These are phyloP conservation scores for Akabosia matsudoensis DNA, from an alignment of 1,140 invertebrate species.

Conservation along the genomic window DNA sequence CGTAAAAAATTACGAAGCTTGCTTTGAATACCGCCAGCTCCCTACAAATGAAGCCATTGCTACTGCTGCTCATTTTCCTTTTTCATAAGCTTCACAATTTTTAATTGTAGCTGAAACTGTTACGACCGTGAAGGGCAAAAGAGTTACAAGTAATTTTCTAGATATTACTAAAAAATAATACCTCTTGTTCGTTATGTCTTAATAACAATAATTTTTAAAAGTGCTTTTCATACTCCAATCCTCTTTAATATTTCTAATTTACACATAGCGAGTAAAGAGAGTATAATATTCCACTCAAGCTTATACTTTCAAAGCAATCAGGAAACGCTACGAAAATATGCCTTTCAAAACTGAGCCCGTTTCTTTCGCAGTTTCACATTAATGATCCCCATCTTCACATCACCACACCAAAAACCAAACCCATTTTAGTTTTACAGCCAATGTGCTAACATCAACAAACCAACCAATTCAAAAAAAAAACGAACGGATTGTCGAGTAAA, in stretches of 20 bases:
- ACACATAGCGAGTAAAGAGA: too few species aligned
- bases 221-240: not conserved
- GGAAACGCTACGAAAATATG: not conserved
- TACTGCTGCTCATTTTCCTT: too few species aligned
- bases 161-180: not conserved
- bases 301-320: not conserved
- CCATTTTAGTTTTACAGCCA: not conserved
- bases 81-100: too few species aligned
- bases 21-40: too few species aligned
- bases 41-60: too few species aligned
- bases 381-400: not conserved
- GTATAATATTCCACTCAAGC: too few species aligned
- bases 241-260: not conserved
- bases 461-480: not conserved
- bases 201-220: not conserved
- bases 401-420: not conserved
- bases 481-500: too few species aligned
- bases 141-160: not conserved
- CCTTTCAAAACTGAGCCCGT: not conserved
- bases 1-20: constrained; percentile 1
- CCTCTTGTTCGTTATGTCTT: not conserved
- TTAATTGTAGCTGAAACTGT: too few species aligned
- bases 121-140: not conserved
- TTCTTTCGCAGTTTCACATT: not conserved
- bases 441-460: not conserved